Evolutionary conservation across 1,140 invertebrate genomes (phyloP).

Genomic region (Drusus annulatus): DNA sequence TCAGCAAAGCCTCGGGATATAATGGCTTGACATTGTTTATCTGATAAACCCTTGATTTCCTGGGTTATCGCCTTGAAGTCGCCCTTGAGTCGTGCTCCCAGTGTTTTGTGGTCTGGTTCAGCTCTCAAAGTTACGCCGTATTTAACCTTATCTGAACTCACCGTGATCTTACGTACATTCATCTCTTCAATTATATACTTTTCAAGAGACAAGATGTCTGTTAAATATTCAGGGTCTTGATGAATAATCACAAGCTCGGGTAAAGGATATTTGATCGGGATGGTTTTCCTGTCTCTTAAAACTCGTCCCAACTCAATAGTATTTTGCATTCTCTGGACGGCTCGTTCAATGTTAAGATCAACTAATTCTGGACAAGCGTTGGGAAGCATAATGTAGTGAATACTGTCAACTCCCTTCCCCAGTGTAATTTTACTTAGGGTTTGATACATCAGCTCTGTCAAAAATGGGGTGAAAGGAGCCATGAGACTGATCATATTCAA

Average conservation of each 20-base stretch:
- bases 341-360: conserved; percentile 89
- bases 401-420: conserved; percentile 75
- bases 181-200: conserved; percentile 94
- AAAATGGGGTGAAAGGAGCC: conserved; percentile 97
- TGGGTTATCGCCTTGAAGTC: conserved; percentile 91
- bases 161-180: conserved; percentile 91
- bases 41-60: conserved; percentile 86
- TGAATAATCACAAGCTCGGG: conserved; percentile 97
- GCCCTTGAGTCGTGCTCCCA: conserved; percentile 91
- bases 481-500: conserved; percentile 93
- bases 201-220: conserved; percentile 87
- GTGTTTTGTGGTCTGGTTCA: conserved; percentile 89
- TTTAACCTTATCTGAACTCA: conserved; percentile 92
- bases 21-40: conserved; percentile 86
- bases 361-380: conserved; percentile 81
- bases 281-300: conserved; percentile 91
- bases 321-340: conserved; percentile 93
- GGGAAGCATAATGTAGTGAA: conserved; percentile 94
- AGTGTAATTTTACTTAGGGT: conserved; percentile 77
- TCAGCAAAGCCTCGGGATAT: conserved; percentile 80
- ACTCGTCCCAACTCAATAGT: conserved; percentile 96
- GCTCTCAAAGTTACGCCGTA: conserved; percentile 95
- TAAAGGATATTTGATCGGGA: conserved; percentile 97
- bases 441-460: conserved; percentile 97
- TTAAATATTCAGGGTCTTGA: conserved; percentile 83